These are phyloP conservation scores for Yponomeuta malinellus DNA, from an alignment of 2,888 invertebrate species.

Conservation along the genomic window DNA sequence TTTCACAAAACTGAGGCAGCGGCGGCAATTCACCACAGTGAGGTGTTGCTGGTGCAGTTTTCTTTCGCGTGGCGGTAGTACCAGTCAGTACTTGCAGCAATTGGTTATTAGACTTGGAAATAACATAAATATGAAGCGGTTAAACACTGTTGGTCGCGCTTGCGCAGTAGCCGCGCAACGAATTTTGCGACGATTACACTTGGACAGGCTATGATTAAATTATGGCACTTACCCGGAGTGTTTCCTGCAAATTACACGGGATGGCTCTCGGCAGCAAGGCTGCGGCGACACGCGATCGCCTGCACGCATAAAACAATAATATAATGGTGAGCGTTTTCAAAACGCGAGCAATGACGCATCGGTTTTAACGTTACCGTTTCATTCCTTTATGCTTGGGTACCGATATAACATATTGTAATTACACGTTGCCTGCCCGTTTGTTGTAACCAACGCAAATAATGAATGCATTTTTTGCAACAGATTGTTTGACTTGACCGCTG, in stretches of 20 bases:
- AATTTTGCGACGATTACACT: conserved; percentile 67
- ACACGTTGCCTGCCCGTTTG: conserved; percentile 13
- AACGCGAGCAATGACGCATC: conserved; percentile 65
- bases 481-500: neutral
- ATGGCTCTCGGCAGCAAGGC: conserved; percentile 64
- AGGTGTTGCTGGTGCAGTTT: neutral
- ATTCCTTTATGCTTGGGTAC: conserved; percentile 38
- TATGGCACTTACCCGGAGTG: conserved; percentile 69
- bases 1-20: neutral
- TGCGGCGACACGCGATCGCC: conserved; percentile 64
- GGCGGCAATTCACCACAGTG: neutral
- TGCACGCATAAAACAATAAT: conserved; percentile 55
- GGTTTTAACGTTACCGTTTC: conserved; percentile 60
- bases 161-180: conserved; percentile 59
- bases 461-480: neutral
- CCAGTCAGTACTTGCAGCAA: neutral
- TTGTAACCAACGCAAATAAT: conserved; percentile 8
- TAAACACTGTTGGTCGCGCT: conserved; percentile 36
- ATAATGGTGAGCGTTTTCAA: conserved; percentile 51
- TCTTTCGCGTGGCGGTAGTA: neutral
- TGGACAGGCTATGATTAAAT: conserved; percentile 72
- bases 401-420: conserved; percentile 13
- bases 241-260: conserved; percentile 75
- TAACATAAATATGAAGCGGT: conserved; percentile 12
- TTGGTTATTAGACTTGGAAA: conserved; percentile 8